Conservation (phyloP, 2,888 invertebrate genomes). For the Strigamia maritima region DNA sequence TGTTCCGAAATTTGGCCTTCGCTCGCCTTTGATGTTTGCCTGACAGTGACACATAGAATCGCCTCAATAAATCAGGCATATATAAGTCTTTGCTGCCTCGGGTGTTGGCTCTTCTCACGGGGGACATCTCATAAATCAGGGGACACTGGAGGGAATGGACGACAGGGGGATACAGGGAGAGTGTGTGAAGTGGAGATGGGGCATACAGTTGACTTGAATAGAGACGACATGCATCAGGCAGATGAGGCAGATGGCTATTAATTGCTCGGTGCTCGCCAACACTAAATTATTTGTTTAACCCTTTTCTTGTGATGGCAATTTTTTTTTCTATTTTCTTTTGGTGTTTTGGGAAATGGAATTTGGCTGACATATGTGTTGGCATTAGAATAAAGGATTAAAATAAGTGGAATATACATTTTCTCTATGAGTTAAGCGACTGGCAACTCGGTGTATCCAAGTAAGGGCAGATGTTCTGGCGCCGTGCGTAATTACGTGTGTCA, state of each 20-base stretch:
- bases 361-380: not conserved
- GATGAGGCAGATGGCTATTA: slow-evolving; percentile 15
- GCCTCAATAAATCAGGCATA: slow-evolving; percentile 36
- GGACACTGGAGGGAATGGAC: slow-evolving; percentile 9
- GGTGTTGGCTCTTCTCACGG: slow-evolving; percentile 15
- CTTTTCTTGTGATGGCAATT: not conserved
- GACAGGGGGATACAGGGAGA: slow-evolving; percentile 9
- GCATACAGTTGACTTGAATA: slow-evolving; percentile 8
- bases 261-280: not conserved
- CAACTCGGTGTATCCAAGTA: slow-evolving; percentile 2
- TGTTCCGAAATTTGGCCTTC: slow-evolving; percentile 35
- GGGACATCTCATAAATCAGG: slow-evolving; percentile 15
- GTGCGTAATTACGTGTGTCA: slow-evolving; percentile 15
- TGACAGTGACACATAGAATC: slow-evolving; percentile 39
- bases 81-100: slow-evolving; percentile 15
- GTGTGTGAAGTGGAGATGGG: slow-evolving; percentile 15
- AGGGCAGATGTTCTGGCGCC: slow-evolving; percentile 15
- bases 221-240: slow-evolving; percentile 15
- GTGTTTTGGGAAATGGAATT: not conserved
- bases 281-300: not conserved
- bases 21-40: slow-evolving; percentile 34
- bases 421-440: slow-evolving; percentile 10
- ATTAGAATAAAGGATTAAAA: not conserved
- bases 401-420: slow-evolving; percentile 10
- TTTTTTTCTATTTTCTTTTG: not conserved